Conservation (phyloP, 1,140 invertebrate genomes). For the Drosophila bipectinata region DNA sequence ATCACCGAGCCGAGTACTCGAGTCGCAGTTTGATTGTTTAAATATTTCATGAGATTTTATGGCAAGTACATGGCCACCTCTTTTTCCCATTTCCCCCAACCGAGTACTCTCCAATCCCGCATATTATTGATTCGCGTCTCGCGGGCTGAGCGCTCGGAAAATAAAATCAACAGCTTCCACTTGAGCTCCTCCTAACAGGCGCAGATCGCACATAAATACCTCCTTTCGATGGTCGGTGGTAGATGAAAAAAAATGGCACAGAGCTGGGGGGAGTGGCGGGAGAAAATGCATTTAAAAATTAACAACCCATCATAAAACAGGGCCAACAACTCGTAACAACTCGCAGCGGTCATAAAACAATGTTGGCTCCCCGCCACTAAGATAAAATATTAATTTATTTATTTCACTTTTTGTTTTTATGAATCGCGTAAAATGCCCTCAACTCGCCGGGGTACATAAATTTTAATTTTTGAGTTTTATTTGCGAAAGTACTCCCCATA, state of each 20-base stretch:
- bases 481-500: not conserved
- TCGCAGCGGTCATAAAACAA: constrained; percentile 59
- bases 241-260: constrained; percentile 5
- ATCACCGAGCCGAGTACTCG: constrained; percentile 34
- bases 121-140: constrained; percentile 52
- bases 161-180: constrained; percentile 54
- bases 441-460: constrained; percentile 41
- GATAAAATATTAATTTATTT: constrained; percentile 75
- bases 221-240: not conserved
- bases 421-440: constrained; percentile 56
- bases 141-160: constrained; percentile 27
- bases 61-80: constrained; percentile 43
- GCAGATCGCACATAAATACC: constrained; percentile 42
- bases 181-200: constrained; percentile 13
- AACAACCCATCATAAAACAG: constrained; percentile 43
- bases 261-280: not conserved
- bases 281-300: constrained; percentile 64
- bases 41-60: constrained; percentile 73
- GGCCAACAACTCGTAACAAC: constrained; percentile 33
- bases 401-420: constrained; percentile 49
- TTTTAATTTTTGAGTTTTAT: constrained; percentile 57
- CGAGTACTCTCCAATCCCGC: not conserved
- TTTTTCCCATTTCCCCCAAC: not conserved
- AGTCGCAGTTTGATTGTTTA: constrained; percentile 70
- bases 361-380: constrained; percentile 40